Evolutionary conservation across 2,113 vertebrate species (phyloP), one percentile per base, ranked within the genome.

Genomic region (Pao palembangensis): DNA sequence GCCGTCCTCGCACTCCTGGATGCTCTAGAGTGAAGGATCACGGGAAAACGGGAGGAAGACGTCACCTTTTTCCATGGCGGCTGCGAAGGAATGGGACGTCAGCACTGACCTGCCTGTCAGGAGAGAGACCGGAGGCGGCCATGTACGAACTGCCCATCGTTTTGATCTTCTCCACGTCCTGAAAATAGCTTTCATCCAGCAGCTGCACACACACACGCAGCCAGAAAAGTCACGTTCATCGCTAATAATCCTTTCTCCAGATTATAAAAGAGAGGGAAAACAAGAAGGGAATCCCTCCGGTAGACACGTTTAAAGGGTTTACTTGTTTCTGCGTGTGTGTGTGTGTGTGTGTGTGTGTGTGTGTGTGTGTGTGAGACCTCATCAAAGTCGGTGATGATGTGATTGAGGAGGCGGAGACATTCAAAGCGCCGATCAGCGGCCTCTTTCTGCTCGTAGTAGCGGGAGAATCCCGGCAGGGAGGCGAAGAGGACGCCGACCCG

Each of bases 121-220:
- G 94, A 28, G 94, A 96, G 61, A 98, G 86, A 66, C 95, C 95
- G 4, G 95, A 98, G 16, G 94, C 94, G 0, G 93, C 95, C 94
- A 98, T 96, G 82, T 96, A 98, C 0, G 93, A 94, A 50, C 94
- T 96, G 51, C 95, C 95, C 42, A 94, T 96, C 0, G 95, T 96
- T 89, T 98, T 98, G 44, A 98, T 98, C 89, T 96, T 98, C 87
- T 98, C 95, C 63, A 98, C 95, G 18, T 95, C 93, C 78, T 94
- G 90, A 85, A 96, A 98, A 58, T 93, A 91, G 44, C 94, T 92
- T 75, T 96, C 94, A 0, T 94, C 92, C 43, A 98, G 79, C 69
- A 98, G 84, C 95, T 98, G 47, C 48, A 25, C n/a, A 46, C 0
- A 69, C 1, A 63, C 2, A 17, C 38, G 14, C 1, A 46, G 0